These are phyloP conservation scores for Pangasius larnaudii DNA, from an alignment of 2,797 vertebrate genomes.

Conservation along the genomic window DNA sequence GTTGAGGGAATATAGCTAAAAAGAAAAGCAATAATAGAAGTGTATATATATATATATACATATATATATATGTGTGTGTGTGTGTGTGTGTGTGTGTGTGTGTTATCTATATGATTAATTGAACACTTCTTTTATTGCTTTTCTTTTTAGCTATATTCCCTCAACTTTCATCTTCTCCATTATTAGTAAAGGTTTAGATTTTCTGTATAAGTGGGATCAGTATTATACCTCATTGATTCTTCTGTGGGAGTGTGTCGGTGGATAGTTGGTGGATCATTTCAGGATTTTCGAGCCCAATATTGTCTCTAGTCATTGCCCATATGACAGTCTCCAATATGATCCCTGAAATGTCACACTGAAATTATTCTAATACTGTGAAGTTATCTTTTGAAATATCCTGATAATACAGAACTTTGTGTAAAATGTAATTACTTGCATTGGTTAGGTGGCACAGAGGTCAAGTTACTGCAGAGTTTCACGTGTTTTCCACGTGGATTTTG, in stretches of 20 bases:
- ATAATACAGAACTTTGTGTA: background rate
- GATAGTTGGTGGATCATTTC: background rate
- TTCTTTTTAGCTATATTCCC: too few species aligned
- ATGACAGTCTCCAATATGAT: background rate
- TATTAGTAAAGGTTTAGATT: background rate
- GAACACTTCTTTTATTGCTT: background rate
- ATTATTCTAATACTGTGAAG: background rate
- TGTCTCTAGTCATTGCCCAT: background rate
- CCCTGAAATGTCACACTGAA: background rate
- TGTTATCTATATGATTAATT: background rate
- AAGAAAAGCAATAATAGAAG: too few species aligned
- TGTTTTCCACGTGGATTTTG: background rate
- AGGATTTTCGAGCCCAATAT: background rate
- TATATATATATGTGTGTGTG: too few species aligned
- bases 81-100: too few species aligned
- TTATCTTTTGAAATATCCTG: background rate
- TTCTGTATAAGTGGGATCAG: too few species aligned
- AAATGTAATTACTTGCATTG: background rate
- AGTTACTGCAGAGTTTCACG: background rate
- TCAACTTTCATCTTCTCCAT: background rate
- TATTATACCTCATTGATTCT: background rate
- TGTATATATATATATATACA: too few species aligned
- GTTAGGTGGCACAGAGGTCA: background rate
- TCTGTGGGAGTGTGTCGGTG: background rate
- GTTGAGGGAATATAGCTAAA: too few species aligned